Percentiles rank a stretch among this genome's conserved stretches.
These are phyloP conservation scores for Andrena bicolor DNA, from an alignment of 2,888 invertebrate species.

Conservation along the genomic window DNA sequence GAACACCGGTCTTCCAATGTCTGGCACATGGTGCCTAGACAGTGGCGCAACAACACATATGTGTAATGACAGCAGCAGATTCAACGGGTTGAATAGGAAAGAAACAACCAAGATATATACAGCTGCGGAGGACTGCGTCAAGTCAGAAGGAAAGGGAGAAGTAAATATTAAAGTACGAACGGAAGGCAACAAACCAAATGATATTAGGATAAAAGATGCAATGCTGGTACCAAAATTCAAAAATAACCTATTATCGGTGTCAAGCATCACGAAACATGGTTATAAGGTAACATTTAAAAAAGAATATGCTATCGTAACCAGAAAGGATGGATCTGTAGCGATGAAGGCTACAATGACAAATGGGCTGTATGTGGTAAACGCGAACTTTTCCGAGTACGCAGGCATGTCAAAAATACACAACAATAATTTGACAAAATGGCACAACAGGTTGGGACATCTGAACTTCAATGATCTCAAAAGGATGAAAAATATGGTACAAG, in stretches of 20 bases:
- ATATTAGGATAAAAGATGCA: neutral
- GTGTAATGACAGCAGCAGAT: neutral
- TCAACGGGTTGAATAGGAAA: neutral
- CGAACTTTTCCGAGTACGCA: neutral
- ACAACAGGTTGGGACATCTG: slow-evolving; percentile 27
- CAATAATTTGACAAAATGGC: slow-evolving; percentile 25
- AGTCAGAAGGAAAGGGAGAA: neutral
- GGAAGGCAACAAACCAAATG: neutral
- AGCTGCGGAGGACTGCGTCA: neutral
- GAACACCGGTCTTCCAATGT: neutral
- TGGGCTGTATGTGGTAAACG: slow-evolving; percentile 22
- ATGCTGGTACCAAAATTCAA: slow-evolving; percentile 2
- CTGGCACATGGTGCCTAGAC: neutral
- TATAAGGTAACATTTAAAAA: slow-evolving; percentile 22
- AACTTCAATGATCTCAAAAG: slow-evolving; percentile 18
- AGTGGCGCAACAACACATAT: no score
- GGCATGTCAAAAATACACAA: neutral
- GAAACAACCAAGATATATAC: neutral
- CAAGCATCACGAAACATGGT: slow-evolving; percentile 12
- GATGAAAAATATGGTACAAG: slow-evolving; percentile 23
- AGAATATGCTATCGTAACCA: neutral
- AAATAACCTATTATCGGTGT: slow-evolving; percentile 17
- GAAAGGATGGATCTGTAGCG: slow-evolving; percentile 5
- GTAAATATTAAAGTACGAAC: neutral
- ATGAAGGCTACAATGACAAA: neutral